Evolutionary conservation across 2,797 vertebrate species (phyloP).

Genomic region (Pterois miles): DNA sequence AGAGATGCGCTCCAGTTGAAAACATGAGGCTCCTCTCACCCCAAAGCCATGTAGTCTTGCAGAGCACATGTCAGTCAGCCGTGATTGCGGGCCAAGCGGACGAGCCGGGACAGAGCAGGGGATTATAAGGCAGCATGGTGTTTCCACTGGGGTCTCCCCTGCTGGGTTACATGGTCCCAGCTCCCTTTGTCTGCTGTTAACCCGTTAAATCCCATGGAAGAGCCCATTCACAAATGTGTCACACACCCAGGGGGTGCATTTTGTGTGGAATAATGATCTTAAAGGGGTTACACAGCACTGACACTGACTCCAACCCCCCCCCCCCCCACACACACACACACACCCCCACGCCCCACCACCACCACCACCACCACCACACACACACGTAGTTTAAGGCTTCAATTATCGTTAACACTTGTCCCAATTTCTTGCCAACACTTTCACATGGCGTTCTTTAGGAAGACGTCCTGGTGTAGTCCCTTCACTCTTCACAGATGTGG

Average conservation of each 20-base stretch:
- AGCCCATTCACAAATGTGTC: slow-evolving; percentile 84
- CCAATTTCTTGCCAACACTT: slow-evolving; percentile 47
- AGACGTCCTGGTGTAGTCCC: slow-evolving; percentile 19
- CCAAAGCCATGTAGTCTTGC: slow-evolving; percentile 37
- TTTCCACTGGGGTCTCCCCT: slow-evolving; percentile 81
- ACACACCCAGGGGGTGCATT: slow-evolving; percentile 84
- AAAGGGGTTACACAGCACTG: slow-evolving; percentile 84
- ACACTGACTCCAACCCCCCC: slow-evolving; percentile 68
- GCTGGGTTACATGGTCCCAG: slow-evolving; percentile 84
- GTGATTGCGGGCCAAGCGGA: slow-evolving; percentile 68
- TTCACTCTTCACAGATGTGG: not conserved
- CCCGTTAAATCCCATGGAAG: slow-evolving; percentile 87
- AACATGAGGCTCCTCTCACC: slow-evolving; percentile 58
- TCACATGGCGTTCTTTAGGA: slow-evolving; percentile 18
- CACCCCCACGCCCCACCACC: not conserved
- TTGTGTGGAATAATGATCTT: slow-evolving; percentile 85
- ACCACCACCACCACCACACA: not conserved
- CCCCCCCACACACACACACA: not conserved
- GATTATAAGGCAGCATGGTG: slow-evolving; percentile 79
- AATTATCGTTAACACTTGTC: slow-evolving; percentile 50
- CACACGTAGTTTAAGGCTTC: slow-evolving; percentile 52
- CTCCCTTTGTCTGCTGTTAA: slow-evolving; percentile 86
- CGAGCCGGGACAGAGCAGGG: slow-evolving; percentile 70
- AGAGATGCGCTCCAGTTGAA: slow-evolving; percentile 47
- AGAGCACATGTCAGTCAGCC: slow-evolving; percentile 63